These are phyloP conservation scores for Pseudomyrmex pallidus DNA, from an alignment of 1,140 invertebrate genomes.

Conservation along the genomic window DNA sequence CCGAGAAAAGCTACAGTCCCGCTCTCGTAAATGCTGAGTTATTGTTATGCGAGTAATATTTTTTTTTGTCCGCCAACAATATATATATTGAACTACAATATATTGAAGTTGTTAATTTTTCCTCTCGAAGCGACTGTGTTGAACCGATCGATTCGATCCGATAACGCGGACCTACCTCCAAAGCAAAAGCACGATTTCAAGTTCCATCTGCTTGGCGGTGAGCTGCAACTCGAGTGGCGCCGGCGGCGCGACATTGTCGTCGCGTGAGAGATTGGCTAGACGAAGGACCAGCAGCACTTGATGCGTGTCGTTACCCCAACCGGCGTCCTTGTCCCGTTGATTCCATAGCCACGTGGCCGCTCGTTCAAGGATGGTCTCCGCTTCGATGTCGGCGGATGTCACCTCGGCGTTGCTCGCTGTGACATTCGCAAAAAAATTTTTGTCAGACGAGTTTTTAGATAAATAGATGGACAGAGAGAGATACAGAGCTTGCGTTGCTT, in stretches of 20 bases:
- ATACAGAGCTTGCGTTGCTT: background rate
- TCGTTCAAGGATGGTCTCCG: constrained; percentile 85
- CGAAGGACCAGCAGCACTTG: constrained; percentile 88
- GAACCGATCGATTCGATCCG: background rate
- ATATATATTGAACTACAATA: too few species aligned
- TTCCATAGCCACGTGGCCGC: constrained; percentile 89
- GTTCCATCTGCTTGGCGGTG: constrained; percentile 92
- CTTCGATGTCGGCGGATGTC: constrained; percentile 67
- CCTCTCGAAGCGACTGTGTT: background rate
- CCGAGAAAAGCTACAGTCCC: background rate
- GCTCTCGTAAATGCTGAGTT: background rate
- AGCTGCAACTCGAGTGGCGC: constrained; percentile 89
- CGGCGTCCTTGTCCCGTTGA: constrained; percentile 89
- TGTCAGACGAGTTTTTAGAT: background rate
- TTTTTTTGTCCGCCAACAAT: too few species aligned
- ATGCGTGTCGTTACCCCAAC: constrained; percentile 92
- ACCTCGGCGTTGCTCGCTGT: constrained; percentile 54
- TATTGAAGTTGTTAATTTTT: too few species aligned
- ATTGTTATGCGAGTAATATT: too few species aligned
- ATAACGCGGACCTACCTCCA: constrained; percentile 87
- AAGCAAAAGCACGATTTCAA: constrained; percentile 92
- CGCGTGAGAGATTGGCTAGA: constrained; percentile 82
- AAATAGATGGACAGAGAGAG: background rate
- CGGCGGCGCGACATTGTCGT: constrained; percentile 84
- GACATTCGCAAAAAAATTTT: background rate